phyloP scores from a whole-genome alignment of 2,113 vertebrate species.

The Pao palembangensis region DNA sequence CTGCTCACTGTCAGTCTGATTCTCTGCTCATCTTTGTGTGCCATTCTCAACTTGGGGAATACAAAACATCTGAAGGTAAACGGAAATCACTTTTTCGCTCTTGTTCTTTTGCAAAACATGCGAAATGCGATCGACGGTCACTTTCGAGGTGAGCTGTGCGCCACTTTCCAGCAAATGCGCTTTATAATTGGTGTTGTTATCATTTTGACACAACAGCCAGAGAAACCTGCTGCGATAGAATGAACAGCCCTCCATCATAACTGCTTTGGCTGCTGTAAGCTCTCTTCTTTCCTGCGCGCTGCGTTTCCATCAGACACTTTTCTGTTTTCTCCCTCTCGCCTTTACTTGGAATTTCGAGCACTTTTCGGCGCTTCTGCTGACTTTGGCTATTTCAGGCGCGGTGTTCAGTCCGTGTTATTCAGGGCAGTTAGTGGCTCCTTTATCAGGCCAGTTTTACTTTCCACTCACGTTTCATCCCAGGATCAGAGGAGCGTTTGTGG shows the following conservation, averaged over 20 bases:
- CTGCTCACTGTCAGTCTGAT: constrained; percentile 14
- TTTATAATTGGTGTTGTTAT: too few species aligned
- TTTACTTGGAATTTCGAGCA: constrained; percentile 1
- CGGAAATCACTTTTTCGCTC: constrained; percentile 23
- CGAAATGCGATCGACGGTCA: background rate
- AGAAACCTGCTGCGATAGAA: constrained; percentile 12
- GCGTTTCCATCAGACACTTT: constrained; percentile 23
- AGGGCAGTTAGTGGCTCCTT: constrained; percentile 56
- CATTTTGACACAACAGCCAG: constrained; percentile 1
- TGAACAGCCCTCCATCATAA: constrained; percentile 17
- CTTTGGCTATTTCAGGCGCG: constrained; percentile 5
- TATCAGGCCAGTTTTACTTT: constrained; percentile 73
- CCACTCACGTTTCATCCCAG: constrained; percentile 76
- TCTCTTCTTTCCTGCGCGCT: constrained; percentile 6
- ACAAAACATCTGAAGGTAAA: constrained; percentile 60
- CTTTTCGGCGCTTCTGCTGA: constrained; percentile 16
- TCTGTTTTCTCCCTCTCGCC: background rate
- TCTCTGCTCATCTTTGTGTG: constrained; percentile 3
- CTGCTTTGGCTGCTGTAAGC: constrained; percentile 12
- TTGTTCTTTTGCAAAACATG: constrained; percentile 35
- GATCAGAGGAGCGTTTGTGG: constrained; percentile 71
- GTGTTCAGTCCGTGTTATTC: constrained; percentile 31
- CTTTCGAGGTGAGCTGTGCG: constrained; percentile 22
- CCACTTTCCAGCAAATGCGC: constrained; percentile 23
- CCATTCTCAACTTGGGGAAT: constrained; percentile 48